Conservation (phyloP, 2,888 invertebrate species). For the Drosophila melanosoma region DNA sequence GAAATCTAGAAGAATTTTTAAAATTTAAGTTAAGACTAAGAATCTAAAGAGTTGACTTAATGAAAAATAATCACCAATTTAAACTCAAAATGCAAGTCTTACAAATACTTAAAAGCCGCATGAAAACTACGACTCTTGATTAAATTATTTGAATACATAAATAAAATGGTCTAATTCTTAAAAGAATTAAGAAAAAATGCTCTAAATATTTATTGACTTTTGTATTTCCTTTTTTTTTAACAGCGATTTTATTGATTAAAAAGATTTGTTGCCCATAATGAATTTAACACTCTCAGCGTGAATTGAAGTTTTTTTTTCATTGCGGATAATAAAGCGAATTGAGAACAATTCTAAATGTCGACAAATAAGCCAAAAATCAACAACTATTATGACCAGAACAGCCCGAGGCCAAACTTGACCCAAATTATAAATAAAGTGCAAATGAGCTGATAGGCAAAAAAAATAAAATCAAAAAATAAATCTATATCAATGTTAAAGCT, state of each 20-base stretch:
- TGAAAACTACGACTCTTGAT: not conserved
- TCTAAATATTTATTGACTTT: not conserved
- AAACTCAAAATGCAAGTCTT: not conserved
- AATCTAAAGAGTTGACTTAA: conserved; percentile 11
- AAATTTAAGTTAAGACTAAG: not conserved
- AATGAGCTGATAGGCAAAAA: conserved; percentile 15
- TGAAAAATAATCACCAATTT: conserved; percentile 24
- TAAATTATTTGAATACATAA: not conserved
- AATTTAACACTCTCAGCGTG: not conserved
- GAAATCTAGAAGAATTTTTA: not conserved
- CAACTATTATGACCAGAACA: conserved; percentile 11
- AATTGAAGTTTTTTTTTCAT: not conserved
- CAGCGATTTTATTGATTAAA: not conserved
- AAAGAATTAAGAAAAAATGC: not conserved
- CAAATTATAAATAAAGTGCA: conserved; percentile 5
- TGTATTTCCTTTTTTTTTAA: not conserved
- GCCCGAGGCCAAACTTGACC: conserved; percentile 33
- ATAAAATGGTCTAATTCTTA: not conserved
- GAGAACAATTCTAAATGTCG: conserved; percentile 10
- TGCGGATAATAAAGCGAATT: not conserved
- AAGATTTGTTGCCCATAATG: not conserved
- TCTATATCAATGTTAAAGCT: conserved; percentile 39
- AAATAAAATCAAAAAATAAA: not conserved
- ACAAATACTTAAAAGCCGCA: conserved; percentile 7
- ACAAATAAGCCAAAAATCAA: conserved; percentile 15